A percentile compares a stretch with the other conserved stretches of the same genome.
Conservation (phyloP, 1,140 invertebrate genomes). For the Sarcophaga bullata region DNA sequence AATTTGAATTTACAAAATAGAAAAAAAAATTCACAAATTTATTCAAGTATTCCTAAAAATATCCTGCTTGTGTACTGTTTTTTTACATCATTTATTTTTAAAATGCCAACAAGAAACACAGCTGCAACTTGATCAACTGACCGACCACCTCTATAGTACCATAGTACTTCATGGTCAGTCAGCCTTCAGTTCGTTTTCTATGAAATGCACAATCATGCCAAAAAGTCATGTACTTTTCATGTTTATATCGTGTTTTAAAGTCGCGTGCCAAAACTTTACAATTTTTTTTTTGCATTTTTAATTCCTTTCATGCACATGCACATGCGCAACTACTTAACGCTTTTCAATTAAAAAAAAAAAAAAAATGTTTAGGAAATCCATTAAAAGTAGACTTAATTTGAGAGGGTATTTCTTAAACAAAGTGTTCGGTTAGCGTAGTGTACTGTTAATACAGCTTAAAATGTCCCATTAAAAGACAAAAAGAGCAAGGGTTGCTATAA, state of each 20-base stretch:
- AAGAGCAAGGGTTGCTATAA: too few species aligned
- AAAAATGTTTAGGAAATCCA: too few species aligned
- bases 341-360: not conserved
- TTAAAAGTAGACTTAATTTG: too few species aligned
- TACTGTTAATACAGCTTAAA: too few species aligned
- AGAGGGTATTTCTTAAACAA: too few species aligned
- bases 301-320: not conserved
- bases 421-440: too few species aligned
- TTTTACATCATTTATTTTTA: slow-evolving; percentile 4
- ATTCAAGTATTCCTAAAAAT: too few species aligned
- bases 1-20: too few species aligned
- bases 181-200: not conserved
- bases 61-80: not conserved
- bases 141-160: too few species aligned
- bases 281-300: too few species aligned
- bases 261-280: not conserved
- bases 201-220: not conserved
- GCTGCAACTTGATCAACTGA: not conserved
- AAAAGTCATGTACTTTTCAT: not conserved
- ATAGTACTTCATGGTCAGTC: not conserved
- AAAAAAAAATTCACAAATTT: too few species aligned
- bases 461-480: too few species aligned
- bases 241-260: not conserved
- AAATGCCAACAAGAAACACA: not conserved
- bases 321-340: slow-evolving; percentile 15